Base-by-base conservation (phyloP, 2,888 invertebrate genomes). In the Cistogaster globosa region DNA sequence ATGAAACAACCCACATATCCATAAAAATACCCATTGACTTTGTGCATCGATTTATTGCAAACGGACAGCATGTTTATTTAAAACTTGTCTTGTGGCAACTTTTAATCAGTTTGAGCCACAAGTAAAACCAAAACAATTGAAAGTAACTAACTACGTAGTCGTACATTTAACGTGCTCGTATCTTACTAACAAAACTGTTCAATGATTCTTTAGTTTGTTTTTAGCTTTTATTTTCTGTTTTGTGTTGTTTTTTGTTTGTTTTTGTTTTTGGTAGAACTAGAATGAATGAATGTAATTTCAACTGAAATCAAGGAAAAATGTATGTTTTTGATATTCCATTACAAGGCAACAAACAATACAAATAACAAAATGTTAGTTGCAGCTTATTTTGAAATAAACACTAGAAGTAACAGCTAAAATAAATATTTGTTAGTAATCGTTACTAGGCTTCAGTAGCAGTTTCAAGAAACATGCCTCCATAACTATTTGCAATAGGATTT, bases 241-340 rank as follows among this genome's bases (percentile, higher is more conserved):
- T n/a, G n/a, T 36, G 18, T 51, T n/a, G 2, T n/a, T 32, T 4
- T 65, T 72, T 51, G 18, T 32, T 32, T 32, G 0, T 5, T 45
- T 62, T 32, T 45, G 42, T 22, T 12, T 53, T 65, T 42, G 11
- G 22, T 6, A 58, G 14, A 48, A 72, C 18, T 11, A 53, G 67
- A 42, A 74, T 74, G 80, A 67, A 55, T 67, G 65, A 65, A 55
- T 83, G 75, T 58, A 80, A 72, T 72, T 42, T 62, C 60, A 68
- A 72, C 81, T 63, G 51, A 80, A 72, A 67, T 80, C 76, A 84
- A 80, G 80, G 80, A 77, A 76, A 80, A 84, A 55, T 68, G 58
- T 76, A 32, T 68, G 36, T 80, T 71, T 77, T 36, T 77, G 71
- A 80, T 81, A 84, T 84, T 84, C 80, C 74, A 74, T 84, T 81